Base-by-base conservation (phyloP, 2,888 invertebrate genomes). In the Drosophila leonis region DNA sequence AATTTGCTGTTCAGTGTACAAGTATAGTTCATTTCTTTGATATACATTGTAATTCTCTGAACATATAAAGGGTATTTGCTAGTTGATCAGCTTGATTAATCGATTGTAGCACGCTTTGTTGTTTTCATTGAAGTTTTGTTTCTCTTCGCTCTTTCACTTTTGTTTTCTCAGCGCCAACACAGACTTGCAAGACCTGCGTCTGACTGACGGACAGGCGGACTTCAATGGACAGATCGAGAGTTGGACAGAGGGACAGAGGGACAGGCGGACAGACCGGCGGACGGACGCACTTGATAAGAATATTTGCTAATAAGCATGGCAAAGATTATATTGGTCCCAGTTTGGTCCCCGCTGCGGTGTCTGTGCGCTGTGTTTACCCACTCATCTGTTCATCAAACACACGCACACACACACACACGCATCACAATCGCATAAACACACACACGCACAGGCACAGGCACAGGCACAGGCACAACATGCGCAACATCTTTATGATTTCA, bases 261-360 rank as follows among this genome's bases (percentile, higher is more conserved):
- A 29, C 35, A 54, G 6, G 5, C 54, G 27, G 37, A 52, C 27
- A 27, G 65, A 65, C 64, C 1, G 39, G 20, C 31, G 4, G 63
- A 78, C 49, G 42, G 27, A 24, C 35, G 54, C 54, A 75, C 4
- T 70, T 90, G 88, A 88, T 88, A 88, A 90, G 72, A 85, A 73
- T 88, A 82, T 88, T 88, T 88, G 90, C 90, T 80, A 90, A 87
- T 89, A 89, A 87, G 72, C 78, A 79, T 54, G 61, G 67, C 71
- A 86, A 88, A 81, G 83, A 77, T 61, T 56, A 52, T 37, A 66
- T 67, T 70, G 61, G 66, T 65, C 57, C 62, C 49, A 70, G 75
- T 70, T 48, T 66, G 42, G 65, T 72, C 29, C 61, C 46, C 20
- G 29, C 8, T 52, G 54, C 37, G 61, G 42, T 62, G 59, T 64